A percentile compares a stretch with the other conserved stretches of the same genome.
These are phyloP conservation scores for Ptiloglossa arizonensis DNA, from an alignment of 1,140 invertebrate genomes.

Conservation along the genomic window DNA sequence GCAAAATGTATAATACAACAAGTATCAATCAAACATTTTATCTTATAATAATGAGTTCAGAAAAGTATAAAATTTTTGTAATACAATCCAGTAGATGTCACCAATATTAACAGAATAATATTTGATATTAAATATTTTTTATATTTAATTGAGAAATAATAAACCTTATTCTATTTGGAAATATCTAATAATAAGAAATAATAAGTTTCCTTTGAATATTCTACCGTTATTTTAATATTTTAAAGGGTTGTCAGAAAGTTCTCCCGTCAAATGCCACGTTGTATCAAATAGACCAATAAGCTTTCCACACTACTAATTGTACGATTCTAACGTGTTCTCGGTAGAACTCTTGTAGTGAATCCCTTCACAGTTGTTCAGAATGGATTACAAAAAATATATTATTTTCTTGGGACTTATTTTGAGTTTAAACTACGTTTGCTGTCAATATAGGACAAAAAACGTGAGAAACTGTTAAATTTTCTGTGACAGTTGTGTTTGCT, in stretches of 20 bases:
- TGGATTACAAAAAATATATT: constrained; percentile 68
- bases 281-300: constrained; percentile 54
- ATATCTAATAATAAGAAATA: neutral
- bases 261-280: constrained; percentile 62
- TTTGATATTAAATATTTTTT: neutral
- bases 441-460: constrained; percentile 75
- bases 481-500: neutral
- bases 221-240: neutral
- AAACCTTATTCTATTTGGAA: neutral
- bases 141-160: neutral
- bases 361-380: constrained; percentile 47
- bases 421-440: constrained; percentile 64
- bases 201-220: neutral
- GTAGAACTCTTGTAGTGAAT: neutral
- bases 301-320: neutral
- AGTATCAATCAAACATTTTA: too few relatives aligned
- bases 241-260: neutral
- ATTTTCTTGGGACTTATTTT: constrained; percentile 65
- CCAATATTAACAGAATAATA: too few relatives aligned
- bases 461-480: constrained; percentile 64
- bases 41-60: too few relatives aligned
- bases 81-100: too few relatives aligned
- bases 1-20: too few relatives aligned
- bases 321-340: constrained; percentile 3
- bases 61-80: too few relatives aligned